Conservation (phyloP, 2,797 vertebrate species). For the Avahi laniger region DNA sequence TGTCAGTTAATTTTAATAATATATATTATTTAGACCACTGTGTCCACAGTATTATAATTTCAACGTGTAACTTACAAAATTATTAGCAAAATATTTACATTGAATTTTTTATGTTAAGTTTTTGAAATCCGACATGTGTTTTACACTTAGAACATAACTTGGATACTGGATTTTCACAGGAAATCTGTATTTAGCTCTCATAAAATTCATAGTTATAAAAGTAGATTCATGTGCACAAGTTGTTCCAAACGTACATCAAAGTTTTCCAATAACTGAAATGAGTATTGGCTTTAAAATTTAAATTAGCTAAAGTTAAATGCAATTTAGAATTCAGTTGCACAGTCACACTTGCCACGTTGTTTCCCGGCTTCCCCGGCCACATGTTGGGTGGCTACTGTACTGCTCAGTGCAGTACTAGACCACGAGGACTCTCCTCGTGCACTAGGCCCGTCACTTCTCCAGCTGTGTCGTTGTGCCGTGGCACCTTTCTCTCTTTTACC, state of each 20-base stretch:
- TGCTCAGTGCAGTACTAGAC: neutral
- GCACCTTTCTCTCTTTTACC: neutral
- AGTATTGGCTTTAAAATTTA: neutral
- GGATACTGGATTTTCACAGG: conserved; percentile 16
- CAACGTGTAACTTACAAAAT: conserved; percentile 5
- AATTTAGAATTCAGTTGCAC: neutral
- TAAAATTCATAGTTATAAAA: conserved; percentile 22
- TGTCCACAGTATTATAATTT: neutral
- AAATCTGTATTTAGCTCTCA: conserved; percentile 33
- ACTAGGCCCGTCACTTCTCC: too few species aligned
- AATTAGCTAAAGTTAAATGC: conserved; percentile 10
- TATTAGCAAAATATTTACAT: conserved; percentile 40
- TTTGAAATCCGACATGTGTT: conserved; percentile 14
- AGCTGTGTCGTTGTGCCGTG: accelerated
- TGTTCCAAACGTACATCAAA: neutral
- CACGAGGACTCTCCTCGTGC: too few species aligned
- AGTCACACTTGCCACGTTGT: accelerated
- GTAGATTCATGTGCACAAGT: neutral
- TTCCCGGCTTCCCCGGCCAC: neutral
- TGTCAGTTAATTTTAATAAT: neutral
- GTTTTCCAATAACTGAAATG: neutral
- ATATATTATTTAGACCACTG: neutral
- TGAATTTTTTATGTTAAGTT: conserved; percentile 9
- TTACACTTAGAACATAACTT: neutral
- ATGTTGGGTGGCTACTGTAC: neutral